Evolutionary conservation across 2,113 vertebrate genomes (phyloP), one percentile per base, ranked within the genome.

Genomic region (Ceyx melanurus): DNA sequence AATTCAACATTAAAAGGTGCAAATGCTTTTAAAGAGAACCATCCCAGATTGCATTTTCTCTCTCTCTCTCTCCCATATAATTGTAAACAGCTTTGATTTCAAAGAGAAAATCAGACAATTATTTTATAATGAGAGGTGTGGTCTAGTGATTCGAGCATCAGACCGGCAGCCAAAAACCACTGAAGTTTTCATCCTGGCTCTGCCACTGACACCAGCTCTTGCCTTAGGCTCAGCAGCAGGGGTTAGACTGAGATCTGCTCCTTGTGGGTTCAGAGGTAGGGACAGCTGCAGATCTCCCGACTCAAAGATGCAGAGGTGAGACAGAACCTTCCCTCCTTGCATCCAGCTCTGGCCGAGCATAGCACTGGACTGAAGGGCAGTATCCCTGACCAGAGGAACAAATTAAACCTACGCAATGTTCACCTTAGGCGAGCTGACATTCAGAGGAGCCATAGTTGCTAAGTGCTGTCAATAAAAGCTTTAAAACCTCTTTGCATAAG

Each of bases 71-170:
- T 92, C 73, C 61, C 71, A 71, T 95, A 33, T 91, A 94, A 95
- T 94, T 94, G 88, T 95, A 94, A 94, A 92, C 86, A 96, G 91
- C 95, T 95, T 96, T 95, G 94, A 97, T 96, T 95, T 95, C 95
- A 96, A 96, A 96, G 93, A 56, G 85, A 94, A 94, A 95, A 96
- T 92, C 94, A 91, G 90, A 95, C 86, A 91, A 93, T 91, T 95
- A 96, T 94, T 95, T 93, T 95, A 90, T 96, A 96, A 96, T 96
- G 92, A 95, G 90, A 91, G 95, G 94, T 94, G 93, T 86, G 96
- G 87, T 94, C 92, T 93, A 77, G 76, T 37, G 92, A 91, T 96
- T 77, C 6, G 29, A 96, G 88, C 87, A 92, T 94, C 86, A 90
- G 85, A 88, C 65, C 88, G 87, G 93, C 95, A 95, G 95, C 82